Percentiles rank a stretch among this genome's conserved stretches.
Evolutionary conservation across 2,113 vertebrate genomes (phyloP).

Genomic region (Nanorana parkeri): DNA sequence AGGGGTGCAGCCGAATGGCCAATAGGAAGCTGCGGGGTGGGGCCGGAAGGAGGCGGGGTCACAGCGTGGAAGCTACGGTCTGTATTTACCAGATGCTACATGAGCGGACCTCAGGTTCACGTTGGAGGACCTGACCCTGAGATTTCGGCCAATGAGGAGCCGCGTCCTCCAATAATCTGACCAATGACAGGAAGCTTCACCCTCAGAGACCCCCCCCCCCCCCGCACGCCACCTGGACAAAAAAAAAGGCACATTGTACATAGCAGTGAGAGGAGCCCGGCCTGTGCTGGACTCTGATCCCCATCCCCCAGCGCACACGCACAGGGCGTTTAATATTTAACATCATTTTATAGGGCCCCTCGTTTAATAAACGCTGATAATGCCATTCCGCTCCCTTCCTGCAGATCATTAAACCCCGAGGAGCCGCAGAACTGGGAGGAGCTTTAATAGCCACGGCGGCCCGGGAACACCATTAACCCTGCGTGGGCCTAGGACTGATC

Average conservation of each 20-base stretch:
- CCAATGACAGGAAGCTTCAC: too few species aligned
- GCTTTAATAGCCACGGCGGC: neutral
- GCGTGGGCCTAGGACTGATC: neutral
- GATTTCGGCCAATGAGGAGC: too few species aligned
- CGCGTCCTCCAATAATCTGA: too few species aligned
- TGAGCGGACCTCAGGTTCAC: too few species aligned
- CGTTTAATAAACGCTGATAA: slow-evolving; percentile 65
- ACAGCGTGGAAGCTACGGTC: too few species aligned
- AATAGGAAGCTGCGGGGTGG: too few species aligned
- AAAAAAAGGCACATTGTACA: neutral
- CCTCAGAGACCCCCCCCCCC: neutral
- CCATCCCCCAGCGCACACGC: neutral
- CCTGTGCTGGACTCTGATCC: neutral
- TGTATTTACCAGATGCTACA: too few species aligned
- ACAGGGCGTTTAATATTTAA: slow-evolving; percentile 72
- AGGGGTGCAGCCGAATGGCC: too few species aligned
- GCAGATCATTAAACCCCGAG: slow-evolving; percentile 45
- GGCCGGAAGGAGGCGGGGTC: too few species aligned
- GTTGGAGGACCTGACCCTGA: too few species aligned
- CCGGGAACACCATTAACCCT: neutral
- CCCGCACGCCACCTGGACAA: too few species aligned
- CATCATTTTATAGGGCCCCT: slow-evolving; percentile 65
- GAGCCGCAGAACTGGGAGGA: neutral
- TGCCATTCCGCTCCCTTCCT: slow-evolving; percentile 20
- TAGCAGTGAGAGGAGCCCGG: neutral